These are phyloP conservation scores for Hoplostethus atlanticus DNA, from an alignment of 2,797 vertebrate genomes.

Conservation along the genomic window DNA sequence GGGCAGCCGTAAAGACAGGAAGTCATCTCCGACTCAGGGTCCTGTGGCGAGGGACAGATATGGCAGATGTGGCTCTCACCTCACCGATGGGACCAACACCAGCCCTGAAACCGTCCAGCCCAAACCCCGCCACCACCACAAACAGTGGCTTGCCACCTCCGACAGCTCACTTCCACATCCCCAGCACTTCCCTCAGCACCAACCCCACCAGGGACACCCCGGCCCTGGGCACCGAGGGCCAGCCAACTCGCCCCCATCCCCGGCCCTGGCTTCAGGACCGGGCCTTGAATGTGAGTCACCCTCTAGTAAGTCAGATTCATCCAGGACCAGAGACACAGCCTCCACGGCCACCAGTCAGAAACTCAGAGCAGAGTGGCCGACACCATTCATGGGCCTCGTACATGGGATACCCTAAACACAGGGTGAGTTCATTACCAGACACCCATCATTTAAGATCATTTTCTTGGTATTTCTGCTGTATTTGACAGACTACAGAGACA, in stretches of 20 bases:
- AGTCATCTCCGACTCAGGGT: slow-evolving; percentile 36
- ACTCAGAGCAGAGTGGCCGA: slow-evolving; percentile 67
- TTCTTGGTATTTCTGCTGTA: background rate
- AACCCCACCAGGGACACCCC: slow-evolving; percentile 30
- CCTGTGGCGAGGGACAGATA: slow-evolving; percentile 58
- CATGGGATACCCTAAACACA: slow-evolving; percentile 33
- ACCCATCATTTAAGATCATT: background rate
- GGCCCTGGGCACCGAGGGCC: slow-evolving; percentile 15
- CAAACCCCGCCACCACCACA: slow-evolving; percentile 59
- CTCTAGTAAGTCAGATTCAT: slow-evolving; percentile 76
- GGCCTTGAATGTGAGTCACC: slow-evolving; percentile 74
- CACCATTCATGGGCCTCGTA: slow-evolving; percentile 40
- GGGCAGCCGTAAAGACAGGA: slow-evolving; percentile 57
- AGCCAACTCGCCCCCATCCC: slow-evolving; percentile 31
- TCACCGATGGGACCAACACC: slow-evolving; percentile 78
- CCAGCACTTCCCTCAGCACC: slow-evolving; percentile 41
- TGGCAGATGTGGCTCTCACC: slow-evolving; percentile 49
- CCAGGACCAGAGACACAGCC: slow-evolving; percentile 66
- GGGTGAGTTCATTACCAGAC: slow-evolving; percentile 60
- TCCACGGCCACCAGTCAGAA: slow-evolving; percentile 70
- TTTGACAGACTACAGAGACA: background rate
- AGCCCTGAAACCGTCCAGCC: slow-evolving; percentile 73
- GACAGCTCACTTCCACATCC: slow-evolving; percentile 38
- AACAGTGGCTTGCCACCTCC: slow-evolving; percentile 37
- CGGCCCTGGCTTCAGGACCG: slow-evolving; percentile 35